Evolutionary conservation across 92 coral and sea anemone genomes (phyloP).

Genomic region (Anthopleura xanthogrammica): DNA sequence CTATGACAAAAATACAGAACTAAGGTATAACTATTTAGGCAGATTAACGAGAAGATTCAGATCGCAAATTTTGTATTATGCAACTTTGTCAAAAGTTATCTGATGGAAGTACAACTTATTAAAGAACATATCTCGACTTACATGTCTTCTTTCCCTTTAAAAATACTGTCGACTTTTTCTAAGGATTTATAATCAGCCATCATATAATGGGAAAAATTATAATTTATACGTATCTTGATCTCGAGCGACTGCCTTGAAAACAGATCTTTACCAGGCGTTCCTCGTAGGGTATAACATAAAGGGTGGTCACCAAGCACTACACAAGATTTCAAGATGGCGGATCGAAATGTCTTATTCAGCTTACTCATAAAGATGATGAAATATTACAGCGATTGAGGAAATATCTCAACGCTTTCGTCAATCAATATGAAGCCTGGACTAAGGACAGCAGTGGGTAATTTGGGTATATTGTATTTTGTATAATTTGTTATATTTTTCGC

Average conservation of each 20-base stretch:
- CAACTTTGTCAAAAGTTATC: too few relatives aligned
- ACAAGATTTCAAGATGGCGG: constrained; percentile 41
- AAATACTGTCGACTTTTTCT: not conserved
- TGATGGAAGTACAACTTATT: too few relatives aligned
- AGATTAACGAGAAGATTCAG: not conserved
- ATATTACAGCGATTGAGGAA: constrained; percentile 2
- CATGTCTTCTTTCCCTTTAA: too few relatives aligned
- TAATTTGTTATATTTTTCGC: not conserved
- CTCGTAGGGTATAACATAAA: too few relatives aligned
- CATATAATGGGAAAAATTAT: too few relatives aligned
- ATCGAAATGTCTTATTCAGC: not conserved
- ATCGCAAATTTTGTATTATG: too few relatives aligned
- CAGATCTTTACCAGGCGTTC: not conserved
- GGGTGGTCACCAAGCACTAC: too few relatives aligned
- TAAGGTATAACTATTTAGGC: not conserved
- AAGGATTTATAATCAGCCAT: not conserved
- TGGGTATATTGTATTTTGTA: not conserved
- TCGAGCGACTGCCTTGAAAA: not conserved
- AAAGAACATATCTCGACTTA: too few relatives aligned
- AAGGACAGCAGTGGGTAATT: constrained; percentile 93
- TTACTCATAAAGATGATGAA: constrained; percentile 12
- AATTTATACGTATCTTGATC: too few relatives aligned
- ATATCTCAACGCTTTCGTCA: not conserved
- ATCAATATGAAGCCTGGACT: constrained; percentile 71
- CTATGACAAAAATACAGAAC: constrained; percentile 19